Evolutionary conservation across 1,140 invertebrate species (phyloP).

Genomic region (Mya arenaria): DNA sequence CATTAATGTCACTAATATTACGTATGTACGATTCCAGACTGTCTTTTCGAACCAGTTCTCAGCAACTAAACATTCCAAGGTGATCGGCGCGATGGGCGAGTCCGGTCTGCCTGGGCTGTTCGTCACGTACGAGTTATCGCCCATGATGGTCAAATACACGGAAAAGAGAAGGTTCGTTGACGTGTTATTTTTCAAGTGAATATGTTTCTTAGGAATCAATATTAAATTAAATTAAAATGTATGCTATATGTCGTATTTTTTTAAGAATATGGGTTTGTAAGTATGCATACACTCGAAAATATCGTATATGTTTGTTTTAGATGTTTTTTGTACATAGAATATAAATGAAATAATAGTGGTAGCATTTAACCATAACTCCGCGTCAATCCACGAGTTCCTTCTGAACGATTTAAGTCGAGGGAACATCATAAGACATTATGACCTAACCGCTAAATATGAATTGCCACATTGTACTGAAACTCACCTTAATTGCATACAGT

Average conservation of each 20-base stretch:
- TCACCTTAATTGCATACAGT: no score
- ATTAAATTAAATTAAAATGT: neutral
- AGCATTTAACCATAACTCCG: no score
- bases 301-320: neutral
- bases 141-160: constrained; percentile 98
- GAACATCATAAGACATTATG: no score
- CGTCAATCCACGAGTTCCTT: no score
- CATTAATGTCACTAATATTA: no score
- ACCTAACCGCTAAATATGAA: no score
- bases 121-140: constrained; percentile 98
- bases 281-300: neutral
- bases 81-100: constrained; percentile 84
- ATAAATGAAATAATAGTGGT: neutral
- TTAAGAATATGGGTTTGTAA: neutral
- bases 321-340: neutral
- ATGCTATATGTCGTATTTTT: neutral
- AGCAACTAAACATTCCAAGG: constrained; percentile 92
- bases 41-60: constrained; percentile 97
- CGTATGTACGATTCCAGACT: constrained; percentile 82
- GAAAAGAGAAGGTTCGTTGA: constrained; percentile 88
- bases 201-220: neutral
- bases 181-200: neutral
- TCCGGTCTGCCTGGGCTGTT: constrained; percentile 97
- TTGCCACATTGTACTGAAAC: no score
- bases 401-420: no score